Evolutionary conservation across 2,888 invertebrate genomes (phyloP), one percentile per base, ranked within the genome.

Genomic region (Chymomyza procnemis): DNA sequence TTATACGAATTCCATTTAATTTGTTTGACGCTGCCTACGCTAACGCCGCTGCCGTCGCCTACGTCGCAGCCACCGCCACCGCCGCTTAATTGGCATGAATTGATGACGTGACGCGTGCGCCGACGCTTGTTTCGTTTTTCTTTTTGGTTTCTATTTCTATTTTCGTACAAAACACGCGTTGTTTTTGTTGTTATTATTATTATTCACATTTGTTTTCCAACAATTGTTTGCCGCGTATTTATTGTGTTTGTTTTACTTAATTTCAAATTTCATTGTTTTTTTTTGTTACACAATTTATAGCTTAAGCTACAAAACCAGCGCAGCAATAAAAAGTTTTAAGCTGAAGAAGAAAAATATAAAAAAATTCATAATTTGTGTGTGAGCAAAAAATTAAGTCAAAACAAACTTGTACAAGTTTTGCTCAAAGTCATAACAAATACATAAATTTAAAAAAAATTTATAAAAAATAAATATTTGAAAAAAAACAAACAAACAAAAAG

Each of bases 1-100:
- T 79, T 75, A 81, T 83, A 86, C 74, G 81, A 83, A 83, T 86
- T 84, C 79, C 83, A 83, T 86, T 83, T 83, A 86, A 86, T 79
- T 81, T 83, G 75, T 84, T 78, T 81, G 76, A 22, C 61, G 50
- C 54, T 34, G 48, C 41, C 22, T n/a, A 47, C 4, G 52, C 54
- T 55, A 26, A 14, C 41, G 41, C 14, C 22, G 46, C 12, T 48
- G 30, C 78, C 80, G 76, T 26, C 26, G 26, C 26, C 1, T 4
- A 26, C 6, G n/a, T n/a, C 41, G 41, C n/a, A n/a, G n/a, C n/a
- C n/a, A n/a, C n/a, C n/a, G n/a, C 12, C 19, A 21, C 8, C 47
- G 30, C 77, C 78, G 76, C 73, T 77, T 86, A 83, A 83, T 83
- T 86, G 83, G 86, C 86, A 84, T 83, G 83, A 84, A 83, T 86